Evolutionary conservation across 1,140 invertebrate species (phyloP), one percentile per base, ranked within the genome.

Genomic region (Anthonomus grandis): DNA sequence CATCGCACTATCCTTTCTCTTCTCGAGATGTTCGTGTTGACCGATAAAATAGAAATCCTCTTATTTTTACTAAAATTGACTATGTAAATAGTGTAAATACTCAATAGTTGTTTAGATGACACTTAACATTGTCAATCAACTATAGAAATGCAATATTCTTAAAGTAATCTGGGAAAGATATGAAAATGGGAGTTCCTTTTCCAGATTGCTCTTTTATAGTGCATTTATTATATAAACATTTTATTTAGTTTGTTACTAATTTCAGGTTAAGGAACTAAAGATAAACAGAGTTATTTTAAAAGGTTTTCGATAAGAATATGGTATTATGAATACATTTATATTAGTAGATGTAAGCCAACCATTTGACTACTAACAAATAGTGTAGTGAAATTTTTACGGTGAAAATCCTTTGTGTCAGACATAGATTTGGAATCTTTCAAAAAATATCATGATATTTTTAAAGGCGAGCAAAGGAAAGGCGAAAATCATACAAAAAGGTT

Each of bases 31-130:
- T 62, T 27, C 38, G 18, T 25, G 25, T 24, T 58, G 54, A 57
- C 54, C 59, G 50, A 62, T 58, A 55, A 58, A 58, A 61, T 61
- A 61, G 59, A 61, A 61, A 61, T 61, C 59, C 45, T n/a, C 45
- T 57, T n/a, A n/a, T n/a, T n/a, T n/a, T n/a, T n/a, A n/a, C n/a
- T n/a, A n/a, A 61, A 57, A 44, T 61, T 55, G 15, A 19, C 22
- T n/a, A n/a, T n/a, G n/a, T n/a, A n/a, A n/a, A n/a, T n/a, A n/a
- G n/a, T 42, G 34, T 13, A 18, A 37, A 39, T 55, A 45, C 37
- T 60, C 42, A 49, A 38, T 56, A 34, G 24, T 23, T 12, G 44
- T 34, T 38, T 53, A 34, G 36, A 50, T 34, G 36, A 38, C 48
- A 50, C 36, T 21, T 34, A 39, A 50, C 38, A 50, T 54, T 23